phyloP scores from a whole-genome alignment of 2,797 vertebrate genomes.

The Acrossocheilus fasciatus region DNA sequence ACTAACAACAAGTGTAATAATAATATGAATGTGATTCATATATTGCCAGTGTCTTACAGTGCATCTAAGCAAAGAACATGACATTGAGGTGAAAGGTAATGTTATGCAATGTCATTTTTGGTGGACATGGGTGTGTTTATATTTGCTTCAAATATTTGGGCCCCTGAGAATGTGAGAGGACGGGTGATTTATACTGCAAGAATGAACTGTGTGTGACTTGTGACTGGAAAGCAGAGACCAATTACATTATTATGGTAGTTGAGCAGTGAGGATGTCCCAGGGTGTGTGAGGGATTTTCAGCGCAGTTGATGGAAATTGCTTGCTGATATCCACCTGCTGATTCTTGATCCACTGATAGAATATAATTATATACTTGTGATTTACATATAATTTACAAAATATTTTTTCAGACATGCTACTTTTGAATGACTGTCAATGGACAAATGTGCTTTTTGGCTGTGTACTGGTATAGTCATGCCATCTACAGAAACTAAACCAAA shows the following conservation, averaged over 20 bases:
- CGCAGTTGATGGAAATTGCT: background rate
- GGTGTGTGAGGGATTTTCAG: background rate
- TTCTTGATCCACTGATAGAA: background rate
- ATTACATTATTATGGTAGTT: background rate
- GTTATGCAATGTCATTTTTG: background rate
- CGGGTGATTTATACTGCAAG: background rate
- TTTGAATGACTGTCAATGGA: background rate
- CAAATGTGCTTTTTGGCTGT: background rate
- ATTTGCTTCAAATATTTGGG: background rate
- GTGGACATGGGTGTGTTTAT: no score
- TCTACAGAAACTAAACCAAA: background rate
- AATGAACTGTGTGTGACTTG: slow-evolving; percentile 1
- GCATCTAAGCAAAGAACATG: background rate
- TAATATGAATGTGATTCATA: no score
- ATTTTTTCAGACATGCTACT: background rate
- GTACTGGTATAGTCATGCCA: background rate
- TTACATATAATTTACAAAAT: background rate
- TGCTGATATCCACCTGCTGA: background rate
- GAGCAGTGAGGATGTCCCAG: background rate
- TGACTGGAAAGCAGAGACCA: slow-evolving; percentile 24
- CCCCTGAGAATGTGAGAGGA: background rate
- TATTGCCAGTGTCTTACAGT: background rate
- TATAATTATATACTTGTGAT: background rate
- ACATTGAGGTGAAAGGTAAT: background rate
- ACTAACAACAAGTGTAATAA: background rate